Percentiles rank a stretch among this genome's conserved stretches.
Conservation (phyloP, 1,140 invertebrate species). For the Meteorus sp. region DNA sequence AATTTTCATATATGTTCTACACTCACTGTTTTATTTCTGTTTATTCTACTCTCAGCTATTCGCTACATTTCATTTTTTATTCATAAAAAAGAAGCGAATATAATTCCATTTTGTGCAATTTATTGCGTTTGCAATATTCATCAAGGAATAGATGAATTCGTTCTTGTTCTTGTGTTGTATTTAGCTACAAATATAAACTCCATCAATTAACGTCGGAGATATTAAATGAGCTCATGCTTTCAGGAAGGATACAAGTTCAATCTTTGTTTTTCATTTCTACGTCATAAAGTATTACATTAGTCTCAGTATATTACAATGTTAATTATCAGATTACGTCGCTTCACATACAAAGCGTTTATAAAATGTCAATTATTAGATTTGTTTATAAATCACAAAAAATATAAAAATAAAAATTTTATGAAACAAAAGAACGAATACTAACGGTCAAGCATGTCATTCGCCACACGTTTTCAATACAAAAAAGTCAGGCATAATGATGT, state of each 20-base stretch:
- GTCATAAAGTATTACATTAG: not conserved
- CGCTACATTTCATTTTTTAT: not conserved
- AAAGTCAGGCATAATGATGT: not conserved
- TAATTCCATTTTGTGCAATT: constrained; percentile 1
- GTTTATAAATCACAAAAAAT: not conserved
- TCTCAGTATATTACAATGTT: constrained; percentile 5
- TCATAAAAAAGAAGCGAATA: not conserved
- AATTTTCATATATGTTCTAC: not conserved
- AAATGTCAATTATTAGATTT: not conserved
- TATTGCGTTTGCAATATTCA: not conserved
- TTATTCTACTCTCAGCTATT: not conserved
- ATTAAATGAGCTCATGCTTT: not conserved
- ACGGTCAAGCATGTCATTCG: not conserved
- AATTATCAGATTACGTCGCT: not conserved
- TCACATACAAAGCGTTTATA: constrained; percentile 1
- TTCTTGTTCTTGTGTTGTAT: not conserved
- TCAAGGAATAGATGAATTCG: too few species aligned
- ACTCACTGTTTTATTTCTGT: not conserved
- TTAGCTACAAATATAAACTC: constrained; percentile 1
- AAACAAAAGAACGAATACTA: not conserved
- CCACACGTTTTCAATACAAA: not conserved
- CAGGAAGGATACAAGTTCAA: not conserved
- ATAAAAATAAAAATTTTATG: not conserved
- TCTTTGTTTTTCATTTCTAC: not conserved
- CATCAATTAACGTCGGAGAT: not conserved